These are phyloP conservation scores for Drosophila mojavensis DNA, from an alignment of 1,140 invertebrate genomes.

Conservation along the genomic window DNA sequence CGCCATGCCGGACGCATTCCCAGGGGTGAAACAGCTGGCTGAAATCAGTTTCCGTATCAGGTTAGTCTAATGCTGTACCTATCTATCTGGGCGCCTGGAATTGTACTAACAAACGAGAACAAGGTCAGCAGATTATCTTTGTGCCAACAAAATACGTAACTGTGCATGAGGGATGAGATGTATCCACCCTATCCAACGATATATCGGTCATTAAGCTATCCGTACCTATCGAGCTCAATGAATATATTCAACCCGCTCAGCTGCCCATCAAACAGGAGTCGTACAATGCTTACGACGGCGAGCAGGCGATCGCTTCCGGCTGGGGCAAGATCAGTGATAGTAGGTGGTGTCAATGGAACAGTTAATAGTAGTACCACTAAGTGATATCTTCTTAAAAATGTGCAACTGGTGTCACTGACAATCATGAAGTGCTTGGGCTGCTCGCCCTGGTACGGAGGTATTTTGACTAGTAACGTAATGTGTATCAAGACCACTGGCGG, in stretches of 20 bases:
- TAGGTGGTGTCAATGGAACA: slow-evolving; percentile 23
- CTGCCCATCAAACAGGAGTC: slow-evolving; percentile 51
- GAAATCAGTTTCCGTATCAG: slow-evolving; percentile 85
- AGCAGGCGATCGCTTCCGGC: slow-evolving; percentile 57
- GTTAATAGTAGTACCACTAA: too few species aligned
- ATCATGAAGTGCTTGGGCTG: slow-evolving; percentile 67
- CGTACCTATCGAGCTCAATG: slow-evolving; percentile 53
- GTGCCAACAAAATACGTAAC: slow-evolving; percentile 57
- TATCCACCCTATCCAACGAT: slow-evolving; percentile 50
- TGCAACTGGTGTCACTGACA: slow-evolving; percentile 44
- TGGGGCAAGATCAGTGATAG: slow-evolving; percentile 65
- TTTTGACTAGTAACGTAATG: slow-evolving; percentile 40
- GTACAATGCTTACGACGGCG: slow-evolving; percentile 52
- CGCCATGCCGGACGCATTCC: slow-evolving; percentile 60
- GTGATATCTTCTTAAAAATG: slow-evolving; percentile 6
- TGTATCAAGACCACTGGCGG: slow-evolving; percentile 76
- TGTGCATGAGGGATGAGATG: slow-evolving; percentile 48
- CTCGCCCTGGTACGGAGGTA: slow-evolving; percentile 47
- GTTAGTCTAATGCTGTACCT: slow-evolving; percentile 83
- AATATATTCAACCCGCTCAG: slow-evolving; percentile 55
- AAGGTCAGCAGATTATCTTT: slow-evolving; percentile 69
- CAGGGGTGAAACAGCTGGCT: slow-evolving; percentile 55
- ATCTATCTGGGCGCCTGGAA: slow-evolving; percentile 69
- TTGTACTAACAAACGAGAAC: slow-evolving; percentile 47
- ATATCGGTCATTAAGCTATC: slow-evolving; percentile 73